Conservation (phyloP, 2,888 invertebrate species). For the Tiliacea citrago region DNA sequence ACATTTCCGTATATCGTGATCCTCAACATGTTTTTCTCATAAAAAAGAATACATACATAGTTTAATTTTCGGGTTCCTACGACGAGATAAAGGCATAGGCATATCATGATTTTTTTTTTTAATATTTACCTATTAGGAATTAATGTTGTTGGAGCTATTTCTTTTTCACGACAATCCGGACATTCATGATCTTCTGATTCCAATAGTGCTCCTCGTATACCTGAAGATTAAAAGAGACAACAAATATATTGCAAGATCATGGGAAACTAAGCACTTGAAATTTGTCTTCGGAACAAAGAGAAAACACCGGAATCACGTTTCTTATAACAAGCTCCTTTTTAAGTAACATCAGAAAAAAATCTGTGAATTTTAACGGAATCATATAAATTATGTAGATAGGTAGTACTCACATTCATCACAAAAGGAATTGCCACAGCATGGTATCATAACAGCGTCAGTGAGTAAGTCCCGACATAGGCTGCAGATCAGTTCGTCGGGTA, state of each 20-base stretch:
- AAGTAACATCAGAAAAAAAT: background rate
- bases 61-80: background rate
- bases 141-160: slow-evolving; percentile 97
- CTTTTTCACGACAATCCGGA: slow-evolving; percentile 98
- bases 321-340: background rate
- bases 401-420: slow-evolving; percentile 97
- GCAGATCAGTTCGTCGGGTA: slow-evolving; percentile 98
- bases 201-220: slow-evolving; percentile 96
- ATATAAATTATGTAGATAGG: background rate
- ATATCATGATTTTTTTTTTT: background rate
- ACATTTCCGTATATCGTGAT: background rate
- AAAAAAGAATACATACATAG: background rate
- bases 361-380: background rate
- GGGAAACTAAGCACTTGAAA: background rate
- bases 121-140: slow-evolving; percentile 94
- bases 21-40: background rate
- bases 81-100: background rate
- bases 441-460: slow-evolving; percentile 99
- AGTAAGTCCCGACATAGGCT: slow-evolving; percentile 97
- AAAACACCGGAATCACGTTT: background rate
- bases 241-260: background rate
- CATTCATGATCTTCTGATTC: slow-evolving; percentile 99
- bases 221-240: slow-evolving; percentile 83
- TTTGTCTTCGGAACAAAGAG: background rate
- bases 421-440: slow-evolving; percentile 99